A percentile compares a stretch with the other conserved stretches of the same genome.
These are phyloP conservation scores for Noctua janthe DNA, from an alignment of 2,888 invertebrate species.

Conservation along the genomic window DNA sequence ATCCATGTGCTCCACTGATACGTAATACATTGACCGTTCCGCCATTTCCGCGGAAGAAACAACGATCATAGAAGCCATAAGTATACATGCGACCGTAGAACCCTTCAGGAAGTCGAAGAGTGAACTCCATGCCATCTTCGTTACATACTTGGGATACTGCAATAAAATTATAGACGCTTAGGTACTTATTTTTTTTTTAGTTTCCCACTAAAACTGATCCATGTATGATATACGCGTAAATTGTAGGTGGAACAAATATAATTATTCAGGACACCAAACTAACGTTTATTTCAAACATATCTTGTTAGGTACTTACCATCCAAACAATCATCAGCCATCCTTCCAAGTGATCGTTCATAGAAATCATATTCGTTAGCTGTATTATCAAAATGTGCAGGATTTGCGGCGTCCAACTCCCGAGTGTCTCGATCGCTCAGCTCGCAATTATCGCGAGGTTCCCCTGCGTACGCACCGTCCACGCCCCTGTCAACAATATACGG, in stretches of 20 bases:
- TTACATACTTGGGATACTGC: slow-evolving; percentile 97
- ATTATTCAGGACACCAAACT: too few species aligned
- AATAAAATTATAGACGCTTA: slow-evolving; percentile 1
- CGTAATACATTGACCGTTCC: slow-evolving; percentile 95
- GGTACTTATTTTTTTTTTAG: not conserved
- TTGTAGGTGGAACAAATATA: not conserved
- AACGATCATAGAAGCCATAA: slow-evolving; percentile 97
- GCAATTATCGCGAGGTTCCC: slow-evolving; percentile 94
- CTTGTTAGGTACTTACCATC: slow-evolving; percentile 92
- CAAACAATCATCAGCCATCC: slow-evolving; percentile 94
- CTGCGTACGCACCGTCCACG: slow-evolving; percentile 90
- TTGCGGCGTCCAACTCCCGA: slow-evolving; percentile 95
- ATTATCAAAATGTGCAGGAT: slow-evolving; percentile 96
- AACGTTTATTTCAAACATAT: not conserved
- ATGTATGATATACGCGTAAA: not conserved
- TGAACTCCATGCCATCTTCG: slow-evolving; percentile 98
- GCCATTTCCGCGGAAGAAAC: slow-evolving; percentile 97
- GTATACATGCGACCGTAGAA: slow-evolving; percentile 97
- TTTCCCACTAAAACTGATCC: not conserved
- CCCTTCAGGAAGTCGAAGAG: slow-evolving; percentile 96
- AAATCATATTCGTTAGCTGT: slow-evolving; percentile 95
- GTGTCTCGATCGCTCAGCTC: slow-evolving; percentile 97
- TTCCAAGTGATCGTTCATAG: slow-evolving; percentile 94
- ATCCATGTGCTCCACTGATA: slow-evolving; percentile 97
- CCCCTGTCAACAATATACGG: slow-evolving; percentile 77